Conservation (phyloP, 2,797 vertebrate species). For the Mus spretus region DNA sequence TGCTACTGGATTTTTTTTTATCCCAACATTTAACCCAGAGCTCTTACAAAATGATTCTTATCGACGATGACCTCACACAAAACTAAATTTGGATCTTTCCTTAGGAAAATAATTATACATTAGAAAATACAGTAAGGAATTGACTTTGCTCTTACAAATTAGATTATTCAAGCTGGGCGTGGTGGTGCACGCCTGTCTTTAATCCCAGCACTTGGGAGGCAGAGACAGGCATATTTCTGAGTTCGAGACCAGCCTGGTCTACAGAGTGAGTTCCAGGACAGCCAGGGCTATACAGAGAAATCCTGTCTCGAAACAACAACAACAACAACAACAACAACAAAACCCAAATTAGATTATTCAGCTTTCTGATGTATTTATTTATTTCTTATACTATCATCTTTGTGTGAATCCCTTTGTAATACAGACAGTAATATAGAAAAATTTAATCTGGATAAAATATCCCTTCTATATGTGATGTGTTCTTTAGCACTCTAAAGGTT, state of each 20-base stretch:
- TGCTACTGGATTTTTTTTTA: conserved; percentile 32
- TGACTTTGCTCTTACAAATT: conserved; percentile 42
- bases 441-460: conserved; percentile 2
- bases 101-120: conserved; percentile 68
- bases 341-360: conserved; percentile 5
- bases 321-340: too few relatives aligned
- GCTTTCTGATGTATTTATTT: conserved; percentile 57
- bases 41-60: conserved; percentile 55
- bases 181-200: too few relatives aligned
- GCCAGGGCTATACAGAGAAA: too few relatives aligned
- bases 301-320: too few relatives aligned
- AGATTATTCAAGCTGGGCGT: too few relatives aligned
- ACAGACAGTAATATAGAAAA: neutral
- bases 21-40: neutral
- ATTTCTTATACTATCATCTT: conserved; percentile 13
- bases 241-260: too few relatives aligned
- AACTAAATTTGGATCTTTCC: conserved; percentile 61
- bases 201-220: too few relatives aligned
- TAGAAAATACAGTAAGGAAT: conserved; percentile 60
- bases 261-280: too few relatives aligned
- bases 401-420: conserved; percentile 38
- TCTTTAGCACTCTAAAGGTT: conserved; percentile 37
- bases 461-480: conserved; percentile 1
- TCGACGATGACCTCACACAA: conserved; percentile 45
- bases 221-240: too few relatives aligned